phyloP scores from a whole-genome alignment of 1,140 invertebrate genomes.

The Notospermus geniculatus region DNA sequence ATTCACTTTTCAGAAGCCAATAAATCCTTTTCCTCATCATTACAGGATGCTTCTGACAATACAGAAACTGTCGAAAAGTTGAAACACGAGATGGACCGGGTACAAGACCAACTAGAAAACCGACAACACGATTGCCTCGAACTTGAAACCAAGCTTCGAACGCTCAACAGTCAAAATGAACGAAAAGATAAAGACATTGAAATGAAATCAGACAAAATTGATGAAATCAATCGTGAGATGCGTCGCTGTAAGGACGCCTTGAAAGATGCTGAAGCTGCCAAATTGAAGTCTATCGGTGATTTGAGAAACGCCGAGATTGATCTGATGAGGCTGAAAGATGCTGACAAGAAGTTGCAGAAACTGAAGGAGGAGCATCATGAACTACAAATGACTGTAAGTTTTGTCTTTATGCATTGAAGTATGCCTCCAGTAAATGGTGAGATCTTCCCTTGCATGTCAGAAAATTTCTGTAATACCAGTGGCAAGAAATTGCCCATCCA shows the following conservation, averaged over 20 bases:
- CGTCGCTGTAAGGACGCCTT: slow-evolving; percentile 36
- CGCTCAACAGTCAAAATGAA: slow-evolving; percentile 4
- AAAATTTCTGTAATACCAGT: too few species aligned
- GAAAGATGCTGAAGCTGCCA: slow-evolving; percentile 38
- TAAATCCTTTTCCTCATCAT: neutral
- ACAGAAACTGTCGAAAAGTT: neutral
- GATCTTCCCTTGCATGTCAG: too few species aligned
- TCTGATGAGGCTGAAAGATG: slow-evolving; percentile 31
- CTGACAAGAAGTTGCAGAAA: slow-evolving; percentile 33
- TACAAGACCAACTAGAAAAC: neutral
- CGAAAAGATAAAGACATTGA: slow-evolving; percentile 1
- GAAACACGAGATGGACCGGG: neutral
- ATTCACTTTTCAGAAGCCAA: too few species aligned
- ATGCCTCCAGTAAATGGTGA: too few species aligned
- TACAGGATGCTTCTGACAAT: slow-evolving; percentile 3
- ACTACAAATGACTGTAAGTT: slow-evolving; percentile 35
- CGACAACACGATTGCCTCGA: neutral
- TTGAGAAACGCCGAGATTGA: slow-evolving; percentile 39
- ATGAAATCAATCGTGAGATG: slow-evolving; percentile 32
- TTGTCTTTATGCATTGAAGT: neutral
- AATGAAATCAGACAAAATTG: slow-evolving; percentile 28
- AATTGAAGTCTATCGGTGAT: slow-evolving; percentile 36
- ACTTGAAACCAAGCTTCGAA: neutral
- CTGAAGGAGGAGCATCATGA: slow-evolving; percentile 37
- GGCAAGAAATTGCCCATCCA: too few species aligned